Conservation (phyloP, 2,113 vertebrate genomes). For the Psammodynastes pulverulentus region DNA sequence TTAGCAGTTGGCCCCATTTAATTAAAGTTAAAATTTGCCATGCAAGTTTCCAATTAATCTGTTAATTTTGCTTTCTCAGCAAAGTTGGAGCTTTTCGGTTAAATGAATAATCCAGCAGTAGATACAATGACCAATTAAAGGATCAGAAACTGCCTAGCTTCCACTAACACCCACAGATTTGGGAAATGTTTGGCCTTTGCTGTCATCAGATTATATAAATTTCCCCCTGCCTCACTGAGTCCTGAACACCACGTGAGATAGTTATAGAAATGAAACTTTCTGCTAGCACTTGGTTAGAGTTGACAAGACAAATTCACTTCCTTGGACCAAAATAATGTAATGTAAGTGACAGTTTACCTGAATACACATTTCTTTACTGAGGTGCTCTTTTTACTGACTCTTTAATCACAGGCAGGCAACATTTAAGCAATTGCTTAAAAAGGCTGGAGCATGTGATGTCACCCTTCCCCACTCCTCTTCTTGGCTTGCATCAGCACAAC, state of each 20-base stretch:
- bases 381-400: background rate
- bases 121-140: background rate
- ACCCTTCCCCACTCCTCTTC: no score
- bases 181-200: background rate
- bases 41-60: constrained; percentile 47
- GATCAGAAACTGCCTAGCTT: background rate
- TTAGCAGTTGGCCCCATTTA: constrained; percentile 22
- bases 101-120: constrained; percentile 58
- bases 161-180: background rate
- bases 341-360: background rate
- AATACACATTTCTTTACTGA: background rate
- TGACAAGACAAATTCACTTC: background rate
- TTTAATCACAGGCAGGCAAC: background rate
- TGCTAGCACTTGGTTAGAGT: background rate
- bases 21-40: constrained; percentile 63
- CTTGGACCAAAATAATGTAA: background rate
- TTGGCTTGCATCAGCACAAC: no score
- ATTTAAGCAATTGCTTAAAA: background rate
- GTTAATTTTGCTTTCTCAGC: constrained; percentile 41
- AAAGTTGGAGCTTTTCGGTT: constrained; percentile 60
- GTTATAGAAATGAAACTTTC: background rate
- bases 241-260: background rate
- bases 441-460: background rate
- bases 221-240: background rate
- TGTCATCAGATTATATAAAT: background rate